phyloP scores from a whole-genome alignment of 2,113 vertebrate genomes.

The Lontra canadensis region DNA sequence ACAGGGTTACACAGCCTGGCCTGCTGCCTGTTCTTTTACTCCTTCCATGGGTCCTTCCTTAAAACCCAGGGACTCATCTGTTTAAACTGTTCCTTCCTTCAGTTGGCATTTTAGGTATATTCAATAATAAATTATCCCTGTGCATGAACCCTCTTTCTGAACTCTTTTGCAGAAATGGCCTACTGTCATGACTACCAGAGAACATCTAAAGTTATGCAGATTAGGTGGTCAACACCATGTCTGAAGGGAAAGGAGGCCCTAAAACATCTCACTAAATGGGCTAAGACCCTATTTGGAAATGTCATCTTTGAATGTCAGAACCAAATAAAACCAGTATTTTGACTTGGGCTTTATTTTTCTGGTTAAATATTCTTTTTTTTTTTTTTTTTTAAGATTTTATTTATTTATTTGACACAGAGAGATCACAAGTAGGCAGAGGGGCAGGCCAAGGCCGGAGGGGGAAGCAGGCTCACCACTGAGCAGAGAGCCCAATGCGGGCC shows the following conservation, averaged over 20 bases:
- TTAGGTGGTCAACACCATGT: not conserved
- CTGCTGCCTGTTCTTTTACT: not conserved
- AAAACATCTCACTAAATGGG: not conserved
- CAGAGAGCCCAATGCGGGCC: no score
- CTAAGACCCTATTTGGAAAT: slow-evolving; percentile 37
- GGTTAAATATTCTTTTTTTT: not conserved
- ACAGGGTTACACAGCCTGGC: not conserved
- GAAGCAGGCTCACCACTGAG: no score
- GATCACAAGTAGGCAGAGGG: no score
- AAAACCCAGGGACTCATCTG: not conserved
- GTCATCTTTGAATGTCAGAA: not conserved
- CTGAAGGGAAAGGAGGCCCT: not conserved
- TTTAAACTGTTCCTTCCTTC: not conserved
- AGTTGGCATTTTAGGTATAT: slow-evolving; percentile 3
- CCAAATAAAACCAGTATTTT: slow-evolving; percentile 46
- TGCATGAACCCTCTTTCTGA: not conserved
- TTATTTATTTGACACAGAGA: no score
- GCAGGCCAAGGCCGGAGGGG: no score
- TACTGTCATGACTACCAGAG: not conserved
- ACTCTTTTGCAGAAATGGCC: not conserved
- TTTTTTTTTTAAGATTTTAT: no score
- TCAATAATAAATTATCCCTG: not conserved
- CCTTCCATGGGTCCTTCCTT: not conserved
- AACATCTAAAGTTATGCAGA: not conserved
- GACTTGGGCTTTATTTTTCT: slow-evolving; percentile 49